These are phyloP conservation scores for Simalia tracyae DNA, from an alignment of 2,797 vertebrate species.

Conservation along the genomic window DNA sequence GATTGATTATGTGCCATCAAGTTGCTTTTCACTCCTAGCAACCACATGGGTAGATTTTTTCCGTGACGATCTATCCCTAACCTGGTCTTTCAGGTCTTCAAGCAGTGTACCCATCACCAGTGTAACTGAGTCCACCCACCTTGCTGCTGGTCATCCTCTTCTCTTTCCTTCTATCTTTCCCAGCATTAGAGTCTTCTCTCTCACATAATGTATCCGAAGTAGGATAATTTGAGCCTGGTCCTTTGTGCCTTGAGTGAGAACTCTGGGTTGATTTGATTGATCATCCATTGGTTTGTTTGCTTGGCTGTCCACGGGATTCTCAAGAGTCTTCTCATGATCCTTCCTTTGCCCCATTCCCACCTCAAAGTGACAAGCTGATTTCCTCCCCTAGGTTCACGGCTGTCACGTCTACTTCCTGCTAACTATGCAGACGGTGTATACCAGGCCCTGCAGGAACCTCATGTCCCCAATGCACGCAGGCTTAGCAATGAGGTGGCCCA, in stretches of 20 bases:
- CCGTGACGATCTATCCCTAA: too few relatives aligned
- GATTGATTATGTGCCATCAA: too few relatives aligned
- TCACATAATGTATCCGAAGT: not conserved
- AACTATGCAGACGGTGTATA: constrained; percentile 87
- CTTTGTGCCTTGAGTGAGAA: not conserved
- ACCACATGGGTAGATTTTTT: too few relatives aligned
- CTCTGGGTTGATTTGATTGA: too few relatives aligned
- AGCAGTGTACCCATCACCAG: too few relatives aligned
- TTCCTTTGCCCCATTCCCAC: not conserved
- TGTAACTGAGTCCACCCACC: too few relatives aligned
- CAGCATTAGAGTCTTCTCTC: not conserved
- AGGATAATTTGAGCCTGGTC: not conserved
- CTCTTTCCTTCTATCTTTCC: too few relatives aligned
- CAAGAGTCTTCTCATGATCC: not conserved
- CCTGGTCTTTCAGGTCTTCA: too few relatives aligned
- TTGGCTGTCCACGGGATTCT: not conserved
- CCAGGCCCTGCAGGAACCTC: constrained; percentile 78
- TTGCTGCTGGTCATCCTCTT: too few relatives aligned
- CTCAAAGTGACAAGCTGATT: not conserved
- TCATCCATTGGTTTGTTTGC: not conserved
- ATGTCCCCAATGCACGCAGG: constrained; percentile 82
- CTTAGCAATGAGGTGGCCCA: constrained; percentile 72
- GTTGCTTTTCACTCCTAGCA: too few relatives aligned
- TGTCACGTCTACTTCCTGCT: constrained; percentile 84
- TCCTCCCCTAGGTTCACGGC: constrained; percentile 75